Percentiles rank a stretch among this genome's conserved stretches.
These are phyloP conservation scores for Lysandra coridon DNA, from an alignment of 2,888 invertebrate genomes.

Conservation along the genomic window DNA sequence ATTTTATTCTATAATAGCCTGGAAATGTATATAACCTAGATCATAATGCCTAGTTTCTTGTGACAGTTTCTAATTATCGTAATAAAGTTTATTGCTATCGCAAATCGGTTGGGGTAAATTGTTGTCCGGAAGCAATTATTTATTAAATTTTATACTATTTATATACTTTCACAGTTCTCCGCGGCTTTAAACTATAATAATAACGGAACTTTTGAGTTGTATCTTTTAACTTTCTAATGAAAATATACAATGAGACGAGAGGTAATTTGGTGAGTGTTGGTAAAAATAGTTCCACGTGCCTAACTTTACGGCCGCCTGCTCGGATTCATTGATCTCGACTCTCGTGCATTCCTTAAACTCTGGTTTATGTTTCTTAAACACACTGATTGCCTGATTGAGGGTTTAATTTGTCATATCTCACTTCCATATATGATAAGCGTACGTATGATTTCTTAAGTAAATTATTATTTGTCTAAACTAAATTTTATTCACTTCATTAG, in stretches of 20 bases:
- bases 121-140: constrained; percentile 32
- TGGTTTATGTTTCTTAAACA: constrained; percentile 36
- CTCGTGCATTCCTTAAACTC: constrained; percentile 42
- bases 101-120: constrained; percentile 13
- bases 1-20: constrained; percentile 35
- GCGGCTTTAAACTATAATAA: constrained; percentile 38
- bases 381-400: constrained; percentile 28
- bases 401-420: constrained; percentile 33
- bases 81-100: constrained; percentile 31
- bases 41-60: constrained; percentile 30
- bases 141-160: constrained; percentile 32
- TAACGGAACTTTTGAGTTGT: constrained; percentile 41
- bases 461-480: neutral
- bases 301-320: constrained; percentile 49
- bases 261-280: constrained; percentile 41
- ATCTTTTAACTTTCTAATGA: constrained; percentile 44
- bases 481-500: neutral
- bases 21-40: constrained; percentile 30
- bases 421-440: neutral
- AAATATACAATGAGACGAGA: constrained; percentile 44
- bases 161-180: constrained; percentile 36
- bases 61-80: constrained; percentile 24
- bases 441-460: neutral
- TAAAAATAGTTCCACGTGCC: constrained; percentile 65
- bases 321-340: constrained; percentile 51